Evolutionary conservation across 2,113 vertebrate species (phyloP), one percentile per base, ranked within the genome.

Genomic region (Mugil cephalus): DNA sequence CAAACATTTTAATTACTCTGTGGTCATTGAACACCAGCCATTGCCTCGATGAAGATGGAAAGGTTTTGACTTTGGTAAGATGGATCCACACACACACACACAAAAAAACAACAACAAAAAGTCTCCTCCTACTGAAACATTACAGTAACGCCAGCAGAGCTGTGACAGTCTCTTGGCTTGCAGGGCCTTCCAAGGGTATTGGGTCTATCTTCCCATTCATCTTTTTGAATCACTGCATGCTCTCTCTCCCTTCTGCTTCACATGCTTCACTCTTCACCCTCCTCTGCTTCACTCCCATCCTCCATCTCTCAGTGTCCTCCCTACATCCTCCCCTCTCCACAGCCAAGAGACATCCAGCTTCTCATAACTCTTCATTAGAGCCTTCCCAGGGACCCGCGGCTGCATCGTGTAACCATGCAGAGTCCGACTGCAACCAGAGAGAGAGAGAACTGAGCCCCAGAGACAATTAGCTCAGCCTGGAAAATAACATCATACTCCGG

Each of bases 291-390:
- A 34, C 74, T 69, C 51, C 61, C 69, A 43, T 77, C 58, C 59
- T 76, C 76, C 38, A 65, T 74, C 72, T 74, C 58, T 21, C 54
- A 43, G 46, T 60, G 51, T 72, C 61, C 77, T 71, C 68, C 77
- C 83, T 58, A 59, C 43, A 75, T 85, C 77, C 40, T n/a, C 24
- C 70, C 72, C 85, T 80, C 67, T 74, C 80, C 47, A 38, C 73
- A 86, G 90, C 90, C 88, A 90, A 83, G 70, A 89, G 79, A 81
- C 83, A 88, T 90, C 76, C 69, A 78, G 87, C 77, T 82, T 62
- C 84, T 90, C 90, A 84, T 92, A 93, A 93, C 84, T 93, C 91
- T 93, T 93, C 89, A 91, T 91, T 92, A 93, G 82, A 85, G 71
- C 80, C 82, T 88, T 88, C 78, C 77, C 80, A 51, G 82, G 78